Conservation (phyloP, 2,888 invertebrate genomes). For the Callimorpha dominula region DNA sequence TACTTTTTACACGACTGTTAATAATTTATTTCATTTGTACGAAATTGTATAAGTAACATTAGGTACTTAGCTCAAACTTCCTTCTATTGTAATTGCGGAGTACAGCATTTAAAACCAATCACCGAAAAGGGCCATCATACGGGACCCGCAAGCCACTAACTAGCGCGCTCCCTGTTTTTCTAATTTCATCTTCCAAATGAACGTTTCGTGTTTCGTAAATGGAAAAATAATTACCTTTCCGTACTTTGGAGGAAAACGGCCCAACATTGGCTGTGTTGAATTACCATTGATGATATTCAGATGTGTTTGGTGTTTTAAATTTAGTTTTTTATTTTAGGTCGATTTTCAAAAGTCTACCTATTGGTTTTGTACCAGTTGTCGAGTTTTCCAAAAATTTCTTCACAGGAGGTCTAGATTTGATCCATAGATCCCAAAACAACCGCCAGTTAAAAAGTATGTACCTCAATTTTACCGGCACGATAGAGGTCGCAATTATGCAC, state of each 20-base stretch:
- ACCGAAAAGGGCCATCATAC: slow-evolving; percentile 29
- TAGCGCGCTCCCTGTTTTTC: slow-evolving; percentile 48
- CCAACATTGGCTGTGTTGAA: slow-evolving; percentile 22
- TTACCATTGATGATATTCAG: slow-evolving; percentile 36
- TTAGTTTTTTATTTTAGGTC: no score
- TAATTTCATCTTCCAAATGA: slow-evolving; percentile 58
- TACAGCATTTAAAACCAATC: slow-evolving; percentile 14
- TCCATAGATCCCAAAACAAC: no score
- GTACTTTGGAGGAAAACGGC: slow-evolving; percentile 27
- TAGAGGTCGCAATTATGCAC: no score
- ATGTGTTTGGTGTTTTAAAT: slow-evolving; percentile 15
- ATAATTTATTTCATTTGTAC: neutral
- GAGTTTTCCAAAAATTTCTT: no score
- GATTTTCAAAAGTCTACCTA: no score
- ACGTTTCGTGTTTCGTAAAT: slow-evolving; percentile 56
- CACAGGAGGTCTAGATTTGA: no score
- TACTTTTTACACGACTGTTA: no score
- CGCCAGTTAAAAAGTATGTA: no score
- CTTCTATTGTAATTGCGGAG: neutral
- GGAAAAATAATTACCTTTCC: slow-evolving; percentile 56
- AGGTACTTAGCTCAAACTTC: neutral
- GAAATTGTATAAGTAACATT: neutral
- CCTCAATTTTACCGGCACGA: no score
- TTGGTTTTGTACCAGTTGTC: no score
- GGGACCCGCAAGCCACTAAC: slow-evolving; percentile 46